Conservation (phyloP, 2,113 vertebrate genomes). For the Anolis carolinensis region DNA sequence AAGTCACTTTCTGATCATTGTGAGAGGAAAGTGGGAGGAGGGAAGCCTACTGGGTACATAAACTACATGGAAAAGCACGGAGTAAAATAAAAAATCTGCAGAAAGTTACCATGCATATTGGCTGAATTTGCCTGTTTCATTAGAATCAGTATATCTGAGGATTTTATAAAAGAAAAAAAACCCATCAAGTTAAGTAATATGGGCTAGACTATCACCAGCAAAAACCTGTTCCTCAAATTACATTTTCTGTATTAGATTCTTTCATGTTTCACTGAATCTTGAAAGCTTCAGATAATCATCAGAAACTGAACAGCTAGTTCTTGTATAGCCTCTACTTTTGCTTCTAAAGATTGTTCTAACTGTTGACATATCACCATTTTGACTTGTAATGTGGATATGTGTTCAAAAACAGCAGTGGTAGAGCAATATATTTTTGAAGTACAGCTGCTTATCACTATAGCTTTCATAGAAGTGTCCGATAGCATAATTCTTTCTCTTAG, state of each 20-base stretch:
- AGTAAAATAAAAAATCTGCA: background rate
- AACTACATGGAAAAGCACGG: background rate
- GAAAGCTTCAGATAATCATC: background rate
- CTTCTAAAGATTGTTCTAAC: background rate
- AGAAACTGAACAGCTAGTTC: background rate
- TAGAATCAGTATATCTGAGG: background rate
- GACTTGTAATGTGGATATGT: background rate
- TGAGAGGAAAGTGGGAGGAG: background rate
- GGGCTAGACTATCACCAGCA: background rate
- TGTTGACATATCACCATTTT: background rate
- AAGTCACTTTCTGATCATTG: background rate
- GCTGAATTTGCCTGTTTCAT: background rate
- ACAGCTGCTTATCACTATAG: background rate
- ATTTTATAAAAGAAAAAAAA: background rate
- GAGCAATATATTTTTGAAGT: background rate
- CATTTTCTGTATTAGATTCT: background rate
- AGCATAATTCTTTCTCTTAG: no score
- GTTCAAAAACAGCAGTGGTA: background rate
- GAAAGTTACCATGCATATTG: background rate
- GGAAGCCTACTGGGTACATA: background rate
- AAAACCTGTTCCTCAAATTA: background rate
- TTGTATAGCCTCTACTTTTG: background rate
- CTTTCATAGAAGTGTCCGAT: no score
- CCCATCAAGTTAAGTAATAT: background rate
- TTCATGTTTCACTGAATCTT: background rate